A percentile compares a stretch with the other conserved stretches of the same genome.
These are phyloP conservation scores for Sitophilus oryzae DNA, from an alignment of 1,140 invertebrate genomes.

Conservation along the genomic window DNA sequence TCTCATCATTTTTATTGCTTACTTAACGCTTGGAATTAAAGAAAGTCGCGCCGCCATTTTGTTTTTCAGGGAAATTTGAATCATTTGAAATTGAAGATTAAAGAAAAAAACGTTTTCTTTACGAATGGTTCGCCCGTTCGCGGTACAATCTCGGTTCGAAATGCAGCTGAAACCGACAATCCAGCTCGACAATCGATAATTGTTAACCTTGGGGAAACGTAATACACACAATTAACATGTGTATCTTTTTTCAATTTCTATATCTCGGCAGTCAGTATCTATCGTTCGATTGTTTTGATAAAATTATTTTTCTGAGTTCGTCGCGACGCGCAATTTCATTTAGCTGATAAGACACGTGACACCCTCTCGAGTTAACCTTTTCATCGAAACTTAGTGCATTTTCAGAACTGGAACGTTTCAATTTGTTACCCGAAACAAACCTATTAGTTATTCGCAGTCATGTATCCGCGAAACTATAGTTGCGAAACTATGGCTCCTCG, in stretches of 20 bases:
- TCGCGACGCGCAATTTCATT: slow-evolving; percentile 13
- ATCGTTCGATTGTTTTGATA: slow-evolving; percentile 24
- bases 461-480: background rate
- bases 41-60: too few relatives aligned
- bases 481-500: background rate
- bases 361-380: slow-evolving; percentile 1
- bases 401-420: too few relatives aligned
- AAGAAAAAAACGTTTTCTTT: too few relatives aligned
- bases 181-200: background rate
- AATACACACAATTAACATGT: slow-evolving; percentile 20
- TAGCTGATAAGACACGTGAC: slow-evolving; percentile 23
- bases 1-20: too few relatives aligned
- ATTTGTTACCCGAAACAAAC: too few relatives aligned
- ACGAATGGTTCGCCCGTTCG: too few relatives aligned
- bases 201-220: slow-evolving; percentile 10
- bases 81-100: too few relatives aligned
- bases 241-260: slow-evolving; percentile 19
- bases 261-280: slow-evolving; percentile 13
- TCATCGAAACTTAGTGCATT: background rate
- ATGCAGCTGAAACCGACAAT: background rate
- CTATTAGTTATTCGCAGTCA: too few relatives aligned
- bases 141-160: too few relatives aligned
- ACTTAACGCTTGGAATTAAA: too few relatives aligned
- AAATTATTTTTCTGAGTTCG: slow-evolving; percentile 6
- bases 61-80: too few relatives aligned